Evolutionary conservation across 1,140 invertebrate species (phyloP), one percentile per base, ranked within the genome.

Genomic region (Tetraneura akinire): DNA sequence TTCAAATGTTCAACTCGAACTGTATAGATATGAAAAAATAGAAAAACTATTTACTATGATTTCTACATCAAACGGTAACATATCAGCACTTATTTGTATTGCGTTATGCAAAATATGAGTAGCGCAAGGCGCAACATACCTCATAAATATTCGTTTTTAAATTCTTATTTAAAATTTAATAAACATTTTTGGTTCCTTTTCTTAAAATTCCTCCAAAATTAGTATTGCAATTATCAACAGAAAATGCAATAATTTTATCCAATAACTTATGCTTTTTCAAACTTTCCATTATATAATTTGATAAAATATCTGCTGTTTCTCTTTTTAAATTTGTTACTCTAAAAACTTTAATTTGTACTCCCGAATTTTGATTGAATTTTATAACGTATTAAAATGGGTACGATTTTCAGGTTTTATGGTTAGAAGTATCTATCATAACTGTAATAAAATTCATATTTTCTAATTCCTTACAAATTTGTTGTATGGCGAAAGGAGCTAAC

Each of bases 141-240:
- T 29, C 32, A 42, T 3, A 66, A 42, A 42, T 66, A n/a, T 66
- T 42, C 21, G 62, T 66, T 66, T 66, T 66, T 66, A 42, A 66
- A 66, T 66, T 66, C 1, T 66, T 21, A 14, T 66, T 66, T n/a
- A 42, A 6, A 66, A 66, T 66, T 10, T 16, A 6, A 66, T 42
- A 66, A 66, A 66, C 62, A 66, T 66, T 66, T 37, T 66, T 66
- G 21, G 37, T 68, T 45, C 64, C 37, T 11, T 11, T 68, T 9
- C 64, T 45, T 42, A 37, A 37, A 4, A 18, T 37, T 45, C 37
- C 64, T 23, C 11, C 64, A 68, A 47, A 68, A 68, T 45, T 68
- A 3, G 8, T 68, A 68, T 68, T 68, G 10, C 42, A n/a, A n/a
- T n/a, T n/a, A n/a, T n/a, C n/a, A n/a, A n/a, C n/a, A n/a, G n/a